A percentile compares a stretch with the other conserved stretches of the same genome.
Conservation (phyloP, 2,113 vertebrate genomes). For the Suncus etruscus region DNA sequence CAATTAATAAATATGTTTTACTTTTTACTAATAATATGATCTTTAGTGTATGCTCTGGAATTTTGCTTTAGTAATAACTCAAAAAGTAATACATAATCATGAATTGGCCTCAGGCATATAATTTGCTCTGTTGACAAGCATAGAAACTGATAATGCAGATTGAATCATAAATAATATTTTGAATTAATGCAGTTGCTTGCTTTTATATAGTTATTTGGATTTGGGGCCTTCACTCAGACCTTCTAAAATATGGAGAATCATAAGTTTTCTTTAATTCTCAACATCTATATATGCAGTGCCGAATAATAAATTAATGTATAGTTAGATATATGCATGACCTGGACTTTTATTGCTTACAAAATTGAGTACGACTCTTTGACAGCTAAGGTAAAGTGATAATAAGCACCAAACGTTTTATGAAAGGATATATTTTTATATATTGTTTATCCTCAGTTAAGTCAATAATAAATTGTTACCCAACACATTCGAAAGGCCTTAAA, state of each 20-base stretch:
- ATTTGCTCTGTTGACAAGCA: slow-evolving; percentile 65
- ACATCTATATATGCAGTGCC: not conserved
- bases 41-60: not conserved
- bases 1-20: slow-evolving; percentile 16
- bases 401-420: not conserved
- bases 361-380: not conserved
- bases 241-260: slow-evolving; percentile 32
- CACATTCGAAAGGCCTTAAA: not conserved
- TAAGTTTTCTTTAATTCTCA: not conserved
- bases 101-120: slow-evolving; percentile 28
- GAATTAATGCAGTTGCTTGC: slow-evolving; percentile 49
- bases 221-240: not conserved
- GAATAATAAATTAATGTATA: slow-evolving; percentile 12
- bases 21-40: slow-evolving; percentile 49
- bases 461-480: slow-evolving; percentile 28
- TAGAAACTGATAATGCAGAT: slow-evolving; percentile 51
- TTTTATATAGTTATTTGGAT: slow-evolving; percentile 30
- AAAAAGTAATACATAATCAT: slow-evolving; percentile 34
- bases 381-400: slow-evolving; percentile 2
- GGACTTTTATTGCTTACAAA: slow-evolving; percentile 5
- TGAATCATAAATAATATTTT: slow-evolving; percentile 53
- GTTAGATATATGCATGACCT: not conserved
- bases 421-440: not conserved
- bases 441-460: not conserved
- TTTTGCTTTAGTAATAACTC: slow-evolving; percentile 43